Evolutionary conservation across 2,797 vertebrate genomes (phyloP), one percentile per base, ranked within the genome.

Genomic region (Gymnopithys bicolor): DNA sequence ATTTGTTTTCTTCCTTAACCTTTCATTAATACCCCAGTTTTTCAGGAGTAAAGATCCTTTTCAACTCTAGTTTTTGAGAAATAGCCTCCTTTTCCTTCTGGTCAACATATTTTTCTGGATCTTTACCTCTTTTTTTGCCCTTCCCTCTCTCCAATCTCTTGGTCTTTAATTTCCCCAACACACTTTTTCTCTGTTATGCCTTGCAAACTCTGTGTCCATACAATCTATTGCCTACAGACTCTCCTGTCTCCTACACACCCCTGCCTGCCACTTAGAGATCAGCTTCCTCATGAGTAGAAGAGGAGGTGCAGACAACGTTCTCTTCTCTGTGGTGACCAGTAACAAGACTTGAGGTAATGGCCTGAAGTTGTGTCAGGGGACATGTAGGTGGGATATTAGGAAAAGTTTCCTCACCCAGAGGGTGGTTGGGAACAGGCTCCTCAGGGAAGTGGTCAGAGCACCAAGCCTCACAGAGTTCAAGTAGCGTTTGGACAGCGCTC

Each of bases 401-500:
- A 32, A 64, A 52, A 59, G 5, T 2, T 46, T 41, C 52, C 46
- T 77, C 25, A 2, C 4, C 6, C 25, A 41, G 59, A 35, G 58
- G 4, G 15, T 32, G 12, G 0, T 0, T 73, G 59, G 59, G 32
- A 73, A 60, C 22, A 16, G 33, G 12, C 19, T 66, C 22, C 22
- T 2, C 33, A 43, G 22, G 19, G 33, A 1, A 48, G 4, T 18
- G 30, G 6, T 41, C 67, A 32, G 22, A 67, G 67, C 16, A 5
- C 4, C 52, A 55, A 39, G 8, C 27, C 59, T n/a, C 33, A 24
- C 10, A n/a, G 46, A 66, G 16, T 10, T 66, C 25, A n/a, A n/a
- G 12, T 5, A 41, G 9, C 0, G 0, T 78, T 90, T 48, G 46
- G 22, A 73, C 33, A 84, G 21, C 2, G 1, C 16, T 60, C 19